Percentiles rank a stretch among this genome's conserved stretches.
Conservation (phyloP, 2,797 vertebrate genomes). For the Sebastes vulpes region DNA sequence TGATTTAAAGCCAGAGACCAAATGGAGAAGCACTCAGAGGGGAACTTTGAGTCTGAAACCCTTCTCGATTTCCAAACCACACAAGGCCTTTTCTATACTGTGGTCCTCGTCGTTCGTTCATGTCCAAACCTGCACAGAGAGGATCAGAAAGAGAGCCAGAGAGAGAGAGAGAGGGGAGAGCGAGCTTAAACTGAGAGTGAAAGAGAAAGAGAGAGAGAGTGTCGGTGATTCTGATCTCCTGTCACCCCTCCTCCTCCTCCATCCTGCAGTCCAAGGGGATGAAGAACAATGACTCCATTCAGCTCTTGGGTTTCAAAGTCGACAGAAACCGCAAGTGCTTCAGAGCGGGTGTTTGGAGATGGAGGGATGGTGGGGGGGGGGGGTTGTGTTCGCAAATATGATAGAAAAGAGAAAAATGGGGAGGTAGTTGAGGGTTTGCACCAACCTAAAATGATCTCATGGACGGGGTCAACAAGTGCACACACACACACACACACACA, state of each 20-base stretch:
- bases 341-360: slow-evolving; percentile 50
- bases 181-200: background rate
- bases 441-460: slow-evolving; percentile 17
- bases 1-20: slow-evolving; percentile 4
- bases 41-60: slow-evolving; percentile 2
- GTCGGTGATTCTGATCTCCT: slow-evolving; percentile 55
- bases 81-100: slow-evolving; percentile 15
- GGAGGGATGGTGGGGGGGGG: slow-evolving; percentile 1
- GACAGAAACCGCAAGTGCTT: slow-evolving; percentile 61
- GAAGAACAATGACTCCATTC: slow-evolving; percentile 82
- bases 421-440: background rate
- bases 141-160: slow-evolving; percentile 23
- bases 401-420: slow-evolving; percentile 1
- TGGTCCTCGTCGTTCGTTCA: slow-evolving; percentile 26
- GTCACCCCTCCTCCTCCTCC: slow-evolving; percentile 26
- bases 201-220: slow-evolving; percentile 10
- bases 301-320: slow-evolving; percentile 80
- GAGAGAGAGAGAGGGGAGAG: background rate
- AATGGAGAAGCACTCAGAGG: slow-evolving; percentile 2
- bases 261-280: slow-evolving; percentile 46
- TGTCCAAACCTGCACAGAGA: slow-evolving; percentile 64
- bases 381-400: slow-evolving; percentile 28
- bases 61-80: slow-evolving; percentile 29
- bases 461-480: slow-evolving; percentile 30
- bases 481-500: too few relatives aligned